Base-by-base conservation (phyloP, 2,797 vertebrate genomes). In the Lophotriccus pileatus region DNA sequence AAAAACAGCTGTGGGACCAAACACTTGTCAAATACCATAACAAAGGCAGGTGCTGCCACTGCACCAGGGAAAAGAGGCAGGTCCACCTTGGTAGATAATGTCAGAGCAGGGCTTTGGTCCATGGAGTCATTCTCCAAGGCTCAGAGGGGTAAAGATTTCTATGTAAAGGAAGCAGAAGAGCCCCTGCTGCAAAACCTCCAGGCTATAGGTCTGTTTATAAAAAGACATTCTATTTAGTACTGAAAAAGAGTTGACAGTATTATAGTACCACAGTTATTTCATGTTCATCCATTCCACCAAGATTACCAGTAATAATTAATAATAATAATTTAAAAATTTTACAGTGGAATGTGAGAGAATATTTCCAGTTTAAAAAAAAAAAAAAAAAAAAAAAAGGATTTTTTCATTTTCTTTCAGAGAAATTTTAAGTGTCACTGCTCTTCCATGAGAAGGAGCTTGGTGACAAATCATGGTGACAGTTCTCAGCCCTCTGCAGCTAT, bases 381-480 rank as follows among this genome's bases (percentile, higher is more conserved):
- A 37, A 37, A n/a, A n/a, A n/a, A 6, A 11, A 49, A 13, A 41
- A 43, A 49, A 39, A 37, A 16, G 1, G 0, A 4, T 13, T 34
- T 37, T 60, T 53, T 11, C 3, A 1, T 8, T 36, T 43, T 14
- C 19, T 24, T 30, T 32, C 46, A 58, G 39, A 66, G 39, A 64
- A 53, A 60, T 10, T 52, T 64, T 22, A 64, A 36, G 39, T 72
- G 28, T 4, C 36, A 44, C 18, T 1, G 1, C 28, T 80, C 5
- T 80, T 59, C 41, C 43, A 19, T 2, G 4, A 83, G 34, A 64
- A 85, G 13, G 59, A 62, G 14, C 22, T 52, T 44, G 8, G n/a
- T 59, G 52, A 63, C 52, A 79, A 68, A 69, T 50, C 47, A 18
- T 13, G 6, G 25, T 49, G 14, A 62, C 41, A 62, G 20, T 24